These are phyloP conservation scores for Diprion similis DNA, from an alignment of 1,140 invertebrate genomes.

Conservation along the genomic window DNA sequence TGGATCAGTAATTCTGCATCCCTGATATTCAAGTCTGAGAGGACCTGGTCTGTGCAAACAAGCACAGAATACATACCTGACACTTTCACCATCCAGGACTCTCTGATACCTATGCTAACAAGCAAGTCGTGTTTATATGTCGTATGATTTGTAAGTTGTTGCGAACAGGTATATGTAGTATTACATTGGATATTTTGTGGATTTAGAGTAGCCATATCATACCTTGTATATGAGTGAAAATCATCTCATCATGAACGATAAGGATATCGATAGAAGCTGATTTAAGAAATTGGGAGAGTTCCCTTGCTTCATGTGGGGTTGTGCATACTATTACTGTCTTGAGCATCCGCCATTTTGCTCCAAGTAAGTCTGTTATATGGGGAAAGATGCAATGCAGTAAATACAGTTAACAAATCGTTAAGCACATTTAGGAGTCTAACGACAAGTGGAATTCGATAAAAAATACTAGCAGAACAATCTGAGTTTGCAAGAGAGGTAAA, in stretches of 20 bases:
- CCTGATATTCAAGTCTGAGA: conserved; percentile 48
- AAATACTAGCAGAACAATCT: no score
- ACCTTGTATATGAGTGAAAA: background rate
- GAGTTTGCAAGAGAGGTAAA: background rate
- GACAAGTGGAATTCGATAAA: no score
- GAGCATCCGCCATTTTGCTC: conserved; percentile 21
- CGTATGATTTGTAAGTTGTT: background rate
- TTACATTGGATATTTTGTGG: conserved; percentile 2
- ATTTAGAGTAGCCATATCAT: background rate
- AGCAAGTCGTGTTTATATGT: background rate
- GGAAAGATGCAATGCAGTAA: no score
- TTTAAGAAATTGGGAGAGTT: conserved; percentile 41
- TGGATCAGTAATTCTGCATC: conserved; percentile 56
- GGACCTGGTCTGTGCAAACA: conserved; percentile 53
- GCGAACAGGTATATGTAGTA: conserved; percentile 21
- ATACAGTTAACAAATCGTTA: no score
- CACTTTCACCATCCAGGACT: conserved; percentile 41
- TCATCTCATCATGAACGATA: conserved; percentile 6
- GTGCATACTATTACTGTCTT: conserved; percentile 51
- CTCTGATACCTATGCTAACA: conserved; percentile 35
- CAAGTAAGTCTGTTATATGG: conserved; percentile 35
- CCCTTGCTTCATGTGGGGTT: conserved; percentile 39
- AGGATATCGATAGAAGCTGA: background rate
- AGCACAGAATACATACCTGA: conserved; percentile 47
- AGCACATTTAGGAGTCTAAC: no score